Evolutionary conservation across 2,113 vertebrate genomes (phyloP), one percentile per base, ranked within the genome.

Genomic region (Phrynosoma blainvillii): DNA sequence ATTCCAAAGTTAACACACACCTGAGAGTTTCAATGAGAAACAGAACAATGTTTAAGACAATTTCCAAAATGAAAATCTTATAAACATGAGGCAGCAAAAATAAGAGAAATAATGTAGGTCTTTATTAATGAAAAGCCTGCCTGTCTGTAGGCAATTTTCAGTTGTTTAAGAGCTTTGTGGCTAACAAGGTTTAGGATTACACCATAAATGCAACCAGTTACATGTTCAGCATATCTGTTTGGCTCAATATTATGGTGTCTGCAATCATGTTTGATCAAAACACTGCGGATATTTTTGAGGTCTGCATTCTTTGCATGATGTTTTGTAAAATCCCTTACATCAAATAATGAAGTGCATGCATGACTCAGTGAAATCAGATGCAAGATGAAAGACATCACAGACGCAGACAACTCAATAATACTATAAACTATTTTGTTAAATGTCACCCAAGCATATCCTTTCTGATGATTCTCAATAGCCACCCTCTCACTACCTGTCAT

Each of bases 1-100:
- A 89, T 54, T 2, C 1, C 10, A 86, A 88, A 93, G n/a, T 88
- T 88, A 87, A 90, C 52, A 87, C n/a, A 73, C 89, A 94, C 89
- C 92, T 86, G 91, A 93, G 91, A 90, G 91, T 94, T 94, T 82
- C 86, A 92, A 91, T 91, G 82, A 94, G 88, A 94, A 95, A 91
- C 82, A 95, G 88, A 89, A 79, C 12, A 85, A 94, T 90, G 59
- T 81, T 86, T 76, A 87, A 74, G 62, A 93, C 90, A 94, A 84
- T 13, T 73, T 74, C 84, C 83, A 95, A 85, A 77, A 79, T 76
- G 3, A 85, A 81, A 89, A 91, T 59, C 80, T 90, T 42, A 86
- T 90, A 95, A 95, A 90, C 75, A 84, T 16, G 32, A 30, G 62
- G 47, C 86, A 91, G 90, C 62, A 94, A 95, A 93, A 77, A 84